Base-by-base conservation (phyloP, 2,888 invertebrate genomes). In the Netelia inedita region DNA sequence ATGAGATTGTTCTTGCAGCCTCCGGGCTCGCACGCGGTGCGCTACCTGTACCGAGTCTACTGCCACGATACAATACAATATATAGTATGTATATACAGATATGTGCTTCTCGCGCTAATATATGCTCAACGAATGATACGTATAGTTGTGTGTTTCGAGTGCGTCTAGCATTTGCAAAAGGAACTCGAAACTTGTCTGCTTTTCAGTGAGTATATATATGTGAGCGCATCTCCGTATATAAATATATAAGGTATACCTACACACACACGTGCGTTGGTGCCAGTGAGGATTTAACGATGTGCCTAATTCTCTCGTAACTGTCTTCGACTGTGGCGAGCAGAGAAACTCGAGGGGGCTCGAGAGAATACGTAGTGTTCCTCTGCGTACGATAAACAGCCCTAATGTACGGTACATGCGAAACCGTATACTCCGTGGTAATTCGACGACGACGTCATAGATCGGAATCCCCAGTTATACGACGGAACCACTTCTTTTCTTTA, bases 1-100 rank as follows among this genome's bases (percentile, higher is more conserved):
- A 85, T 79, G 78, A 79, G 83, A 85, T 82, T 85, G 74, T 85
- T 85, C 74, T 68, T 57, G 73, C 69, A 35, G 41, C 73, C 59
- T 63, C 69, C 46, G 53, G n/a, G 61, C 19, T 55, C 53, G 59
- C 68, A 74, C 68, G 23, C n/a, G 68, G 59, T 43, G 59, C 61
- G n/a, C 69, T 46, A 69, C 66, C 59, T 68, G 46, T 55, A 28
- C 11, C 53, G 35, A 55, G 55, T 59, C 59, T 59, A 78, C 63
- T 72, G 41, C 50, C 41, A 21, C 23, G n/a, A 61, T 41, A 10
- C 35, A 61, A 50, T 28, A 55, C 23, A 16, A 2, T n/a, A 23
- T 53, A 14, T 46, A 35, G 23, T 59, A 46, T 59, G 10, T 21
- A 9, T 23, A 10, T 14, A 46, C 5, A 61, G 19, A 16, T 55